Base-by-base conservation (phyloP, 2,888 invertebrate species). In the Conops quadrifasciatus region DNA sequence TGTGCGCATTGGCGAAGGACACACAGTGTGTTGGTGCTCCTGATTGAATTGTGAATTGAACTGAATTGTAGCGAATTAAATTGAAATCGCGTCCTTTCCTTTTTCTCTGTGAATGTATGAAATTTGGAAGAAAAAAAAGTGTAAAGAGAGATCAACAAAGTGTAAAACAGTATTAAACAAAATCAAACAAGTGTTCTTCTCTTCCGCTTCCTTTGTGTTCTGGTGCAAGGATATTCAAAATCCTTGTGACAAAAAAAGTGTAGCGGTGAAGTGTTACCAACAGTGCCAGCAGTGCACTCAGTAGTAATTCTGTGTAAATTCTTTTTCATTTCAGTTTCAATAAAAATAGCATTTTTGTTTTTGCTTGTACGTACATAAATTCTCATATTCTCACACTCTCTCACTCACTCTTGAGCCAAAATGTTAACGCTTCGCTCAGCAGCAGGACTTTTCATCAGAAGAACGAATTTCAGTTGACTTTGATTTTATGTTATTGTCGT, bases 261-360 rank as follows among this genome's bases (percentile, higher is more conserved):
- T 36, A 7, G 9, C 36, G 36, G 9, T 36, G 30, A 16, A 59
- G 67, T 58, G 67, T 67, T 67, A 60, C 59, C 67, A 60, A 43
- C 68, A 71, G 81, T 81, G 81, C 81, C 81, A 66, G 81, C 81
- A 77, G 81, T 80, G 82, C 81, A 82, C 81, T 71, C 73, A 69
- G 69, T 71, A 36, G 49, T 36, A 45, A 56, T 56, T 56, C 58
- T 28, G 28, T 36, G n/a, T 53, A 53, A 58, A 58, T 16, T 58
- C 24, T 15, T 28, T 26, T 58, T 26, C n/a, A 49, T 13, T 49
- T 49, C 49, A n/a, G 11, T 49, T 19, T 49, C 13, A 19, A 62
- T 30, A 24, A 26, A 49, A 30, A 26, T 53, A 24, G 28, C 49
- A 21, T 64, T 19, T 64, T 64, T 64, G 26, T 30, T 49, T 64